phyloP scores from a whole-genome alignment of 2,113 vertebrate genomes.

The Oryctolagus cuniculus region mOryCun1.1 NC_091435.1:160005501-160006000 shows the following conservation, averaged over 20 bases:
- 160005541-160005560: too few species aligned
- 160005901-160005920: not conserved
- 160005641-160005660: not conserved
- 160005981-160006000: too few species aligned
- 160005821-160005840: not conserved
- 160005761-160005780: not conserved
- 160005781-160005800: not conserved
- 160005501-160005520: too few species aligned
- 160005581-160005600: not conserved
- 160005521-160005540: too few species aligned
- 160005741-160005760: not conserved
- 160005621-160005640: not conserved
- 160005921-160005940: too few species aligned
- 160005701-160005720: not conserved
- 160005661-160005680: too few species aligned
- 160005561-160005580: not conserved
- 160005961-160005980: too few species aligned
- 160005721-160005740: not conserved
- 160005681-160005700: not conserved
- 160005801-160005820: not conserved
- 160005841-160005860: not conserved
- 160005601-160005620: not conserved
- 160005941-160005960: too few species aligned
- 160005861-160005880: too few species aligned
- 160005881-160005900: not conserved